These are phyloP conservation scores for Gari tellinella DNA, from an alignment of 2,888 invertebrate genomes.

Conservation along the genomic window DNA sequence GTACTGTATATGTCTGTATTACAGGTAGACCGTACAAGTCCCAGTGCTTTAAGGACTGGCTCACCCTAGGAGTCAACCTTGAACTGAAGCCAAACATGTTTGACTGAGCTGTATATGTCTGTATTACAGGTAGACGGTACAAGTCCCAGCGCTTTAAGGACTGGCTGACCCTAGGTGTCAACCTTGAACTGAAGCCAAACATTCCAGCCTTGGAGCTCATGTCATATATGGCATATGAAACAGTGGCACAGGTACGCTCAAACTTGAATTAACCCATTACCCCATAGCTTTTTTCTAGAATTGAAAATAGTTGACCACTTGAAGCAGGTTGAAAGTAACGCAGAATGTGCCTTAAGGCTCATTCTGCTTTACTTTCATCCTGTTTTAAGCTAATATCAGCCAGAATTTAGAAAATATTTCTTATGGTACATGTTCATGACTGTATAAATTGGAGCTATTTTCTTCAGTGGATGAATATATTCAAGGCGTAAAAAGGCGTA, in stretches of 20 bases:
- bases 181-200: slow-evolving; percentile 82
- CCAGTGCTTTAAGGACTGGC: slow-evolving; percentile 85
- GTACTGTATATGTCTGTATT: slow-evolving; percentile 17
- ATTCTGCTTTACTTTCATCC: too few species aligned
- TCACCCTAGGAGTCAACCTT: slow-evolving; percentile 80
- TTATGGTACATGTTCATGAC: too few species aligned
- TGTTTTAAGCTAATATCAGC: too few species aligned
- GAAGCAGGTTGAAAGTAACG: too few species aligned
- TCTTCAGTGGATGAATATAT: too few species aligned
- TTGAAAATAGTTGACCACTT: too few species aligned
- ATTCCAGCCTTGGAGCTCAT: slow-evolving; percentile 90
- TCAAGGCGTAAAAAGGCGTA: too few species aligned
- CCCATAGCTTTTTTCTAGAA: too few species aligned
- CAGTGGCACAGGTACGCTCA: slow-evolving; percentile 89
- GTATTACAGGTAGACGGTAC: slow-evolving; percentile 76
- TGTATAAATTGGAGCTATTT: too few species aligned
- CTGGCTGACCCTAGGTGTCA: slow-evolving; percentile 84
- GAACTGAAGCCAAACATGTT: slow-evolving; percentile 70
- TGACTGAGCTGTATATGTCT: background rate
- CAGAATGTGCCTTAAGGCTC: too few species aligned
- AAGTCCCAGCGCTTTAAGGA: slow-evolving; percentile 84
- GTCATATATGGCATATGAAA: slow-evolving; percentile 94
- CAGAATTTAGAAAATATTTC: too few species aligned
- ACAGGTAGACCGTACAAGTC: slow-evolving; percentile 80
- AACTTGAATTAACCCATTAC: background rate